These are phyloP conservation scores for Phyllotreta striolata DNA, from an alignment of 2,888 invertebrate species.

Conservation along the genomic window DNA sequence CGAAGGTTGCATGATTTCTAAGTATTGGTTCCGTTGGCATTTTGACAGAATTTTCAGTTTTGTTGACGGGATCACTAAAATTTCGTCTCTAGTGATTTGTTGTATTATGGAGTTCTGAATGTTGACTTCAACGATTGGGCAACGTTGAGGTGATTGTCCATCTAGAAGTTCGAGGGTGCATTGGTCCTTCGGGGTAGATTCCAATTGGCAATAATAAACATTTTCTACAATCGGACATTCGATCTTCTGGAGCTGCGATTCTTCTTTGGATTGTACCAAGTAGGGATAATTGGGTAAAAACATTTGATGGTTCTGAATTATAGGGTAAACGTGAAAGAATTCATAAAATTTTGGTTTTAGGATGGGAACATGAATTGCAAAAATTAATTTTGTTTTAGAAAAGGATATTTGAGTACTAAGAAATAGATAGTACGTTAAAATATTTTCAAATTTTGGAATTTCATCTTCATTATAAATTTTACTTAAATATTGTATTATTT, in stretches of 20 bases:
- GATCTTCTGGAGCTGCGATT: slow-evolving; percentile 2
- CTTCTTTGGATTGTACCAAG: background rate
- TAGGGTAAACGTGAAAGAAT: slow-evolving; percentile 4
- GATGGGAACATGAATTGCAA: slow-evolving; percentile 20
- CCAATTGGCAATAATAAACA: background rate
- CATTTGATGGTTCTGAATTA: slow-evolving; percentile 3
- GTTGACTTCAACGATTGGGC: background rate
- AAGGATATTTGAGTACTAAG: slow-evolving; percentile 16
- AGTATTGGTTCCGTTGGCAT: background rate
- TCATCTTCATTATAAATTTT: too few relatives aligned
- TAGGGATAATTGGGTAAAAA: slow-evolving; percentile 1
- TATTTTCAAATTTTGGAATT: too few relatives aligned
- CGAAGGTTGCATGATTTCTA: background rate
- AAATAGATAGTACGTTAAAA: slow-evolving; percentile 10
- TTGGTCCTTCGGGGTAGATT: background rate
- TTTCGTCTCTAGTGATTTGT: background rate
- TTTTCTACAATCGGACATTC: slow-evolving; percentile 1
- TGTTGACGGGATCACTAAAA: background rate
- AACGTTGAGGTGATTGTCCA: too few relatives aligned
- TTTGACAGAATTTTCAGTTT: background rate
- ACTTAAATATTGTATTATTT: too few relatives aligned
- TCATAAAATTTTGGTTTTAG: background rate
- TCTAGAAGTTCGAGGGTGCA: background rate
- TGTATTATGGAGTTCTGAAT: slow-evolving; percentile 6
- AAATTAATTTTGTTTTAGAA: slow-evolving; percentile 15